Percentiles rank a stretch among this genome's conserved stretches.
phyloP scores from a whole-genome alignment of 2,113 vertebrate genomes.

The Centropus bengalensis region DNA sequence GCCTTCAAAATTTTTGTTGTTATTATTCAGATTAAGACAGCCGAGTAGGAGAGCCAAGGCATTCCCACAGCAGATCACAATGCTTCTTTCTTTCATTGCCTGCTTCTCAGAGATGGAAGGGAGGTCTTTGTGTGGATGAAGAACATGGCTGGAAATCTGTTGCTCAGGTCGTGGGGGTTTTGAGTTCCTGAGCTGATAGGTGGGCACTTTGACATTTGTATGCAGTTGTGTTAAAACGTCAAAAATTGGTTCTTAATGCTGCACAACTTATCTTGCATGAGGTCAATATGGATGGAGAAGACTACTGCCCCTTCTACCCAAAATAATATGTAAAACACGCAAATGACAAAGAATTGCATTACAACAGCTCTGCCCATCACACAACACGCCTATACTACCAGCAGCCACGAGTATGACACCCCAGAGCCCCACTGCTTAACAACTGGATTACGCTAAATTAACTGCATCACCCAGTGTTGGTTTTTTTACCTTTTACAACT shows the following conservation, averaged over 20 bases:
- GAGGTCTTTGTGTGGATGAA: background rate
- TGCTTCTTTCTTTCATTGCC: background rate
- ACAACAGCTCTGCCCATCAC: background rate
- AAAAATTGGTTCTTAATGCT: background rate
- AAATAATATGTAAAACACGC: background rate
- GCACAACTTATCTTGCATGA: background rate
- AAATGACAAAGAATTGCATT: background rate
- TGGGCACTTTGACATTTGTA: background rate
- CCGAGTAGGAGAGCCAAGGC: constrained; percentile 13
- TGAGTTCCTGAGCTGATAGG: background rate
- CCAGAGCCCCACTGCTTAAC: background rate
- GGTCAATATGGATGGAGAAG: background rate
- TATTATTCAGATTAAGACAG: background rate
- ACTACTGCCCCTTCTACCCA: background rate
- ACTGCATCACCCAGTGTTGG: background rate
- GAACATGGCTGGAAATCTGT: background rate
- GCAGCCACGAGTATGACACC: background rate
- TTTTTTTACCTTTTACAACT: background rate
- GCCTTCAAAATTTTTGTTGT: constrained; percentile 40
- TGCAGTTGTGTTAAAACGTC: background rate
- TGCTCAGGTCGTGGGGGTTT: background rate
- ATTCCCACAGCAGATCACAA: constrained; percentile 38
- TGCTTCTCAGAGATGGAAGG: background rate
- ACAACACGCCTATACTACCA: background rate
- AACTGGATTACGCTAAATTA: background rate